Evolutionary conservation across 1,140 invertebrate genomes (phyloP).

Genomic region (Platyscapa corneri): DNA sequence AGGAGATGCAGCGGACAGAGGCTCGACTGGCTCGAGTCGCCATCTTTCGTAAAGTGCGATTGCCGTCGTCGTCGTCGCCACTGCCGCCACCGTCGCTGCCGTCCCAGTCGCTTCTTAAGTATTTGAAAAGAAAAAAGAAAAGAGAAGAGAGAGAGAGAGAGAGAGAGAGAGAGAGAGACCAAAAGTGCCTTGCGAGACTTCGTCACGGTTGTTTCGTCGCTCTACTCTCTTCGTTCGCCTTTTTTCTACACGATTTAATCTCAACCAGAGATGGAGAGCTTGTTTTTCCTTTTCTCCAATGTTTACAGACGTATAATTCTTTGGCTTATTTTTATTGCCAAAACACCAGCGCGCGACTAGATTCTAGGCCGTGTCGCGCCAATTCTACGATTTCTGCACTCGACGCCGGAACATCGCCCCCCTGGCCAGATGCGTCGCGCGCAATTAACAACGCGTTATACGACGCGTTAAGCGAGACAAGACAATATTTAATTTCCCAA

Average conservation of each 20-base stretch:
- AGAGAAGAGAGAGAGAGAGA: not conserved
- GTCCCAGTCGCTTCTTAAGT: not conserved
- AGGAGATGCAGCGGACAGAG: conserved; percentile 2
- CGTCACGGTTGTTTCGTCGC: conserved; percentile 44
- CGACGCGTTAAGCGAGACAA: not conserved
- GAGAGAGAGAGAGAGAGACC: not conserved
- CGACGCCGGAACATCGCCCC: too few relatives aligned
- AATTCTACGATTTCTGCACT: too few relatives aligned
- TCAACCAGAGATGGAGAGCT: not conserved
- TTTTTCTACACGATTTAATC: conserved; percentile 44
- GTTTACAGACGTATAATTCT: conserved; percentile 17
- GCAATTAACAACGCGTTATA: not conserved
- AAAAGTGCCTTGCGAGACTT: conserved; percentile 19
- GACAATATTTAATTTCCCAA: not conserved
- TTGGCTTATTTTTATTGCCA: not conserved
- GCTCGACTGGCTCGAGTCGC: not conserved
- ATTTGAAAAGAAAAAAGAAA: conserved; percentile 31
- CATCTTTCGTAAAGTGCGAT: conserved; percentile 50
- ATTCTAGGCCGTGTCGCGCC: not conserved
- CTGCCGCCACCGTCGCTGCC: conserved; percentile 15
- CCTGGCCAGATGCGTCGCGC: too few relatives aligned
- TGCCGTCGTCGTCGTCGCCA: conserved; percentile 32
- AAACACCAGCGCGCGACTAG: not conserved
- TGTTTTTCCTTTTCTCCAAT: conserved; percentile 13
- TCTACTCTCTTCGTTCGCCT: not conserved